These are phyloP conservation scores for Zaprionus camerounensis DNA, from an alignment of 1,140 invertebrate species.

Conservation along the genomic window DNA sequence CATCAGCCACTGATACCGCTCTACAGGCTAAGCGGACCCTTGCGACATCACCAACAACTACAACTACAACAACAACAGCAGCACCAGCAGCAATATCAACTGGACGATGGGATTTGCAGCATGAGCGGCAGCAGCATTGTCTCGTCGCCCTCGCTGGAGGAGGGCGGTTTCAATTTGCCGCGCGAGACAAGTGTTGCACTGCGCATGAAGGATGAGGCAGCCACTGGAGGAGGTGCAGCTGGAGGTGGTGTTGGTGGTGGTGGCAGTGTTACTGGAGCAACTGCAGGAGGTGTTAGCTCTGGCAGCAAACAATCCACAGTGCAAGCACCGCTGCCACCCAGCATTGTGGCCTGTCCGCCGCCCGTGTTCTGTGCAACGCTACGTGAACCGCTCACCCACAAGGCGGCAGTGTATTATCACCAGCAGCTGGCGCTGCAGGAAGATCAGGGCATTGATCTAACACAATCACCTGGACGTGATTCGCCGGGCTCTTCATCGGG, in stretches of 20 bases:
- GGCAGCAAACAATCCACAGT: constrained; percentile 55
- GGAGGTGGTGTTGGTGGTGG: background rate
- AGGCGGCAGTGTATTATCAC: constrained; percentile 90
- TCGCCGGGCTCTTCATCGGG: constrained; percentile 95
- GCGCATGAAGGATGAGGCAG: constrained; percentile 74
- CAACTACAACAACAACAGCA: constrained; percentile 40
- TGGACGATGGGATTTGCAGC: constrained; percentile 72
- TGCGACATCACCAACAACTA: constrained; percentile 69
- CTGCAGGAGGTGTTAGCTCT: constrained; percentile 27
- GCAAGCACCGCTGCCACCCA: constrained; percentile 47
- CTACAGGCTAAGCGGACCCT: constrained; percentile 67
- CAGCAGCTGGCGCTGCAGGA: constrained; percentile 90
- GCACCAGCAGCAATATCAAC: constrained; percentile 51
- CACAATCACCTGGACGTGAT: constrained; percentile 93
- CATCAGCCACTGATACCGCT: constrained; percentile 86
- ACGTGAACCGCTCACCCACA: constrained; percentile 87
- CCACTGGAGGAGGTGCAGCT: background rate
- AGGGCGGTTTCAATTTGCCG: constrained; percentile 82
- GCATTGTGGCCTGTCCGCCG: constrained; percentile 75
- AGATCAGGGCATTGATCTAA: constrained; percentile 90
- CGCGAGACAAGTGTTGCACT: constrained; percentile 80
- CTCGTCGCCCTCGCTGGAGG: constrained; percentile 83
- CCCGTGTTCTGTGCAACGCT: constrained; percentile 74
- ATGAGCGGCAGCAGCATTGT: constrained; percentile 84
- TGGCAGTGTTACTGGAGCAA: constrained; percentile 2